Evolutionary conservation across 2,888 invertebrate species (phyloP).

Genomic region (Ptilodon capucinus): DNA sequence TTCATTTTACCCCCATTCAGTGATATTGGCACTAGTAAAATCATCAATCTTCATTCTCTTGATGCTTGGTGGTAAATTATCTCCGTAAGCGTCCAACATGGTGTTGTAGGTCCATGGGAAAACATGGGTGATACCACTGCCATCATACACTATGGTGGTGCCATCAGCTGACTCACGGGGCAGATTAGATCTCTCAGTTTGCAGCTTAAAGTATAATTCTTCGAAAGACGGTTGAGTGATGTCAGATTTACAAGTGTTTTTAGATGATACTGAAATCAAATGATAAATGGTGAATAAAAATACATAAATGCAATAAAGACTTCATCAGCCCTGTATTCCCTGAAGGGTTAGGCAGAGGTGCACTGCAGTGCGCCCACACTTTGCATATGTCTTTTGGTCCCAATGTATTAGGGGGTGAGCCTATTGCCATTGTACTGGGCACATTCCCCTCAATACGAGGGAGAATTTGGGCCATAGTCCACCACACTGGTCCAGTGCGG

Average conservation of each 20-base stretch:
- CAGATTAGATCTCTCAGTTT: slow-evolving; percentile 46
- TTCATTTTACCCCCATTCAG: slow-evolving; percentile 78
- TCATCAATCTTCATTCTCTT: slow-evolving; percentile 79
- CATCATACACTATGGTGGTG: slow-evolving; percentile 54
- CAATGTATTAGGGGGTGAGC: no score
- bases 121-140: slow-evolving; percentile 61
- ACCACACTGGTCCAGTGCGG: no score
- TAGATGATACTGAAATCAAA: slow-evolving; percentile 52
- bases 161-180: slow-evolving; percentile 21
- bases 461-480: no score
- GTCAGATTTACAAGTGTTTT: slow-evolving; percentile 28
- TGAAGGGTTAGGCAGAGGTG: no score
- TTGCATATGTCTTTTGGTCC: no score
- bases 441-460: no score
- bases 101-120: slow-evolving; percentile 82
- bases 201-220: slow-evolving; percentile 59
- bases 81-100: slow-evolving; percentile 65
- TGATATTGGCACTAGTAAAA: slow-evolving; percentile 72
- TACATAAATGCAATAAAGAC: no score
- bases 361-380: no score
- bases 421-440: no score
- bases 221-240: slow-evolving; percentile 51
- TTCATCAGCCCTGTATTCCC: no score
- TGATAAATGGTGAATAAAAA: not conserved
- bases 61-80: slow-evolving; percentile 83